phyloP scores from a whole-genome alignment of 2,113 vertebrate genomes.

The Ceratotherium simum region DNA sequence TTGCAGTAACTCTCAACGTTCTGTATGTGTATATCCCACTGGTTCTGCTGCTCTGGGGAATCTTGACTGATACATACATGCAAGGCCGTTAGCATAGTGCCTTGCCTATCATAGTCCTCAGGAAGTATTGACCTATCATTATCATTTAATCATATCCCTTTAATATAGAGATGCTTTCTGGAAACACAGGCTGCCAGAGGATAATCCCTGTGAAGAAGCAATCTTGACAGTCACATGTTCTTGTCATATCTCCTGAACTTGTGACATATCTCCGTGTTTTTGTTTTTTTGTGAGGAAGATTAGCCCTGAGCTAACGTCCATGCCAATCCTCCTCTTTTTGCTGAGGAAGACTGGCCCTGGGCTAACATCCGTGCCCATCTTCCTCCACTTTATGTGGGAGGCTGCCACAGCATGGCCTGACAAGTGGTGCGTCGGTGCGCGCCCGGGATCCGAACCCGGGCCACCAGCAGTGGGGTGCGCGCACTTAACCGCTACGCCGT shows the following conservation, averaged over 20 bases:
- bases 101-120: background rate
- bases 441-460: too few species aligned
- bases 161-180: background rate
- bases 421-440: too few species aligned
- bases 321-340: too few species aligned
- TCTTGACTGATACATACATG: background rate
- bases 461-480: too few species aligned
- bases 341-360: too few species aligned
- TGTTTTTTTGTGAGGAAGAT: background rate
- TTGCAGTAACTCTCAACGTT: background rate
- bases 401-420: too few species aligned
- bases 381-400: too few species aligned
- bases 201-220: background rate
- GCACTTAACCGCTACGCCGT: too few species aligned
- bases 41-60: background rate
- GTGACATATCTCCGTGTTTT: background rate
- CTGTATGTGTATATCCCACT: too few species aligned
- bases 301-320: too few species aligned
- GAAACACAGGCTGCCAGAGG: background rate
- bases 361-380: too few species aligned
- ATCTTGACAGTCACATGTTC: background rate
- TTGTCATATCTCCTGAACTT: background rate
- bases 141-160: background rate
- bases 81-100: background rate
- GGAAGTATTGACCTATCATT: background rate